Percentiles rank a stretch among this genome's conserved stretches.
These are phyloP conservation scores for Phoxinus phoxinus DNA, from an alignment of 2,113 vertebrate genomes.

Conservation along the genomic window DNA sequence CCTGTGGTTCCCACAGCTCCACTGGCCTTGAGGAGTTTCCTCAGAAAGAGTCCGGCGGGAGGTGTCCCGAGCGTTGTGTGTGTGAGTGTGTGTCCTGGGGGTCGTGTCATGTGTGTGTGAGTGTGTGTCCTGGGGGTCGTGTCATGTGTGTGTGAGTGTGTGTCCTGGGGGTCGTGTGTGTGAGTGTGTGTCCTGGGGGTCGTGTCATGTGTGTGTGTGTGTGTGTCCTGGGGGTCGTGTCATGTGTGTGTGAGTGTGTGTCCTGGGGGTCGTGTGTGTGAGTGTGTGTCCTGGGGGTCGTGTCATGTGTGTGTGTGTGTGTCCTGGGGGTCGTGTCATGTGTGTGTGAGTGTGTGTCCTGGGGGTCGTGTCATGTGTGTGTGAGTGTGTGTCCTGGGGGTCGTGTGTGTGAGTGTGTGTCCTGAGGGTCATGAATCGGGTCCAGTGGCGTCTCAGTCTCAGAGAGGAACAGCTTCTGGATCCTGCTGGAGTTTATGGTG, in stretches of 20 bases:
- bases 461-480: conserved; percentile 8
- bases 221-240: background rate
- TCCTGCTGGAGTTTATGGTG: conserved; percentile 3
- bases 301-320: background rate
- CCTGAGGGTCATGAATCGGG: background rate
- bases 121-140: no score
- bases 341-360: no score
- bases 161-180: no score
- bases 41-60: background rate
- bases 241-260: no score
- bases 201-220: background rate
- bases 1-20: background rate
- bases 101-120: background rate
- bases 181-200: no score
- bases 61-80: no score
- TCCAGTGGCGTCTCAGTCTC: background rate
- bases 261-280: no score
- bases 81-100: no score
- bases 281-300: no score
- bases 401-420: no score
- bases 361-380: background rate
- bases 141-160: no score
- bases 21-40: background rate
- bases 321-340: background rate
- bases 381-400: no score